Conservation (phyloP, 2,888 invertebrate species). For the Amblyjoppa proteus region DNA sequence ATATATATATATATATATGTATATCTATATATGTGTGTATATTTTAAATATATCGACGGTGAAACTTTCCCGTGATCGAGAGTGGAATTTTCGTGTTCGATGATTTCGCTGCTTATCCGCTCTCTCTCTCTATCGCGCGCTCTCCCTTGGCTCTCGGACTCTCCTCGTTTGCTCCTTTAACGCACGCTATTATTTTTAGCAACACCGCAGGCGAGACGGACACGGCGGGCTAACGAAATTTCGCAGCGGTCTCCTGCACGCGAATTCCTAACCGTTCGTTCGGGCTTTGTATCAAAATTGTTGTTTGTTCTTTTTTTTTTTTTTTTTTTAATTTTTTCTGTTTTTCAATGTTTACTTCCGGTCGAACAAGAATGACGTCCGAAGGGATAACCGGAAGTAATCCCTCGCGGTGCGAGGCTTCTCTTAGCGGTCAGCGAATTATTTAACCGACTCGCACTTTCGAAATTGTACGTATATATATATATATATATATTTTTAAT, state of each 20-base stretch:
- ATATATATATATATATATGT: not conserved
- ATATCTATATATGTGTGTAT: not conserved
- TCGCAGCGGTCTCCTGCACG: not conserved
- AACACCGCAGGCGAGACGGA: constrained; percentile 34
- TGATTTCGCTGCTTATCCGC: constrained; percentile 49
- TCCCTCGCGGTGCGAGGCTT: not conserved
- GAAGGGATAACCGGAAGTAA: constrained; percentile 19
- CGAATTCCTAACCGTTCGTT: not conserved
- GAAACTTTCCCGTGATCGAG: not conserved
- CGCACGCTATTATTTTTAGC: constrained; percentile 65
- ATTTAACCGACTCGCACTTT: constrained; percentile 4
- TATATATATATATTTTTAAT: not conserved
- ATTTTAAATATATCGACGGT: not conserved
- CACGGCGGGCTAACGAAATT: constrained; percentile 1
- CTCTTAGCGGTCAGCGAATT: not conserved
- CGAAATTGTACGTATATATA: not conserved
- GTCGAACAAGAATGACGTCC: not conserved
- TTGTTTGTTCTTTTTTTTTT: not conserved
- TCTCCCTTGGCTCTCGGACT: not conserved
- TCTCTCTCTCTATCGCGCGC: constrained; percentile 27
- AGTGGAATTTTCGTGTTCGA: constrained; percentile 34
- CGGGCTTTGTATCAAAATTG: not conserved
- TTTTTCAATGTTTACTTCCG: not conserved
- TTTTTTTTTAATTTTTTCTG: not conserved
- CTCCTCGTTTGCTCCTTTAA: constrained; percentile 54